Conservation (phyloP, 2,797 vertebrate species). For the Morelia viridis region DNA sequence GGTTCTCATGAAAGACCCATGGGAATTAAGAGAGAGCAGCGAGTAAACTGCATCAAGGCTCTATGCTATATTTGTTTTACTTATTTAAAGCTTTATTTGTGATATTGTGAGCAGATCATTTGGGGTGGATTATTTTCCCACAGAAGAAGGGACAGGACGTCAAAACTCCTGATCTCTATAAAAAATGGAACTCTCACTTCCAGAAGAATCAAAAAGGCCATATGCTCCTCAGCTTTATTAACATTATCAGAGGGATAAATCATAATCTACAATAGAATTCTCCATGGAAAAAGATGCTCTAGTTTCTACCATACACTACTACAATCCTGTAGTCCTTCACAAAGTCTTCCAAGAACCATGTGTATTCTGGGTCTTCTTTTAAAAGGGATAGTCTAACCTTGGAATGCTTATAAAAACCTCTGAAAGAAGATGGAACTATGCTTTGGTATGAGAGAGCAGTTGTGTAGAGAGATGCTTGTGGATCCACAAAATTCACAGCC, state of each 20-base stretch:
- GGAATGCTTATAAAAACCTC: background rate
- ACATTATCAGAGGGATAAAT: background rate
- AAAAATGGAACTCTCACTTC: background rate
- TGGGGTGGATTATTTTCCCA: background rate
- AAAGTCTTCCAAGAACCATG: background rate
- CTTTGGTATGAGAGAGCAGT: background rate
- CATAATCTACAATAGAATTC: background rate
- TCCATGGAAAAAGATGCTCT: background rate
- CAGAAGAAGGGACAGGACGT: background rate
- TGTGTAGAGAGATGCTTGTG: background rate
- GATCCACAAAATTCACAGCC: background rate
- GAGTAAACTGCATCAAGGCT: background rate
- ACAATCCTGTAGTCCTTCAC: background rate
- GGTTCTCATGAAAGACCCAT: constrained; percentile 24
- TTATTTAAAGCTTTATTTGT: constrained; percentile 7
- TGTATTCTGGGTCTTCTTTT: background rate
- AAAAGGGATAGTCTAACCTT: background rate
- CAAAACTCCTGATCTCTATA: background rate
- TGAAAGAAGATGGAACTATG: background rate
- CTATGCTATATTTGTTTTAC: constrained; percentile 22
- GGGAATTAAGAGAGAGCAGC: constrained; percentile 18
- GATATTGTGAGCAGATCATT: background rate
- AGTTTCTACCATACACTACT: background rate
- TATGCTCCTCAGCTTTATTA: background rate
- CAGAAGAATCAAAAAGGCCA: background rate